A percentile compares a stretch with the other conserved stretches of the same genome.
Evolutionary conservation across 1,140 invertebrate genomes (phyloP).

Genomic region (Phenacoccus solenopsis): DNA sequence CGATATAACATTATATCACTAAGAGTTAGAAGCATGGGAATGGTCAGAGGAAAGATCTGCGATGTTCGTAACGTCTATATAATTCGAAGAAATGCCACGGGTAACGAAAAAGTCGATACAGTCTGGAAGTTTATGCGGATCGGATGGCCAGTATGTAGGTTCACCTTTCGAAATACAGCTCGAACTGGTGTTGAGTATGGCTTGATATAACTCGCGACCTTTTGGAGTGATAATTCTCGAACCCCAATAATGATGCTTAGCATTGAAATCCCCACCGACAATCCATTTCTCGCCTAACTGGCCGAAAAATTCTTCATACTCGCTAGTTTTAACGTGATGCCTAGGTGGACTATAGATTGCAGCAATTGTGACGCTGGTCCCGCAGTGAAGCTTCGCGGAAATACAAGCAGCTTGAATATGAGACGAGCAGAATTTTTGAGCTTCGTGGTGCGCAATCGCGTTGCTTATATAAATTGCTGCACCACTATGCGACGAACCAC

Average conservation of each 20-base stretch:
- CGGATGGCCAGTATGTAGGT: constrained; percentile 23
- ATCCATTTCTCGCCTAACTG: constrained; percentile 31
- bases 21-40: neutral
- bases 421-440: neutral
- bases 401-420: neutral
- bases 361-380: neutral
- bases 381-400: neutral
- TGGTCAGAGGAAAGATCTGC: constrained; percentile 22
- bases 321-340: constrained; percentile 25
- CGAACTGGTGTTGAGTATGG: constrained; percentile 25
- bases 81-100: neutral
- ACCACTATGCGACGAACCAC: neutral
- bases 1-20: neutral
- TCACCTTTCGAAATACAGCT: constrained; percentile 26
- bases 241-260: constrained; percentile 34
- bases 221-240: too few relatives aligned
- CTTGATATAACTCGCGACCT: neutral
- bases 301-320: constrained; percentile 31
- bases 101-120: constrained; percentile 22
- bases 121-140: constrained; percentile 18
- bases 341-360: constrained; percentile 12
- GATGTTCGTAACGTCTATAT: neutral
- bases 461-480: neutral
- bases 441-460: neutral
- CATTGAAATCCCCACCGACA: constrained; percentile 34